phyloP scores from a whole-genome alignment of 2,113 vertebrate genomes.

The Phoxinus phoxinus region DNA sequence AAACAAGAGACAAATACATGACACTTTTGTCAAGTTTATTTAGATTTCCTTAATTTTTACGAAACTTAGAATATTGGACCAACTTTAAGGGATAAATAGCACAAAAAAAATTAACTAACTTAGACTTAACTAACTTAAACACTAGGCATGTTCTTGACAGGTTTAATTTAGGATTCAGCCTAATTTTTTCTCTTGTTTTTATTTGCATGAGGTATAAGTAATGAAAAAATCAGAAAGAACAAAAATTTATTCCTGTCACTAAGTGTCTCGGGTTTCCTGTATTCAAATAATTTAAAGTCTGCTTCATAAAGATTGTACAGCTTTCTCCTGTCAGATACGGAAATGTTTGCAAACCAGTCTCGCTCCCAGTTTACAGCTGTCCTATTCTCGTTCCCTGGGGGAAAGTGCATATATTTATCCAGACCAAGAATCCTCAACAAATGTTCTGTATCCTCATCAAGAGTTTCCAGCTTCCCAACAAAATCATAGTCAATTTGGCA shows the following conservation, averaged over 20 bases:
- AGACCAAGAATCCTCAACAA: conserved; percentile 86
- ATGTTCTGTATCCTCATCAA: conserved; percentile 87
- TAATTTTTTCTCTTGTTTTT: too few species aligned
- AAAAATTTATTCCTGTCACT: too few species aligned
- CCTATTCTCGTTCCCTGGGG: conserved; percentile 82
- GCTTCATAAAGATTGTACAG: conserved; percentile 89
- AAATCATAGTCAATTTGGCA: too few species aligned
- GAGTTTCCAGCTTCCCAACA: conserved; percentile 91
- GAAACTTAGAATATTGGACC: too few species aligned
- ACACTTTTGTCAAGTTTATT: neutral
- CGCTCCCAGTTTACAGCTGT: conserved; percentile 88
- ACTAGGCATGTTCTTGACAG: too few species aligned
- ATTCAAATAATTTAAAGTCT: conserved; percentile 91
- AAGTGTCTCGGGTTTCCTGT: conserved; percentile 85
- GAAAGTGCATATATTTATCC: conserved; percentile 83
- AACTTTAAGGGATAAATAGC: too few species aligned
- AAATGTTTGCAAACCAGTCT: conserved; percentile 87
- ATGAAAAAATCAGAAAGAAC: conserved; percentile 73
- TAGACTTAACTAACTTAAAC: too few species aligned
- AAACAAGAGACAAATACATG: too few species aligned
- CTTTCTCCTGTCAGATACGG: conserved; percentile 80
- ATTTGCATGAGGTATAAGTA: neutral
- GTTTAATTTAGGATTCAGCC: too few species aligned
- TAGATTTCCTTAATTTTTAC: neutral
- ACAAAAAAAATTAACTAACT: too few species aligned